Percentiles rank a stretch among this genome's conserved stretches.
Conservation (phyloP, 2,113 vertebrate species). For the Micromys minutus region DNA sequence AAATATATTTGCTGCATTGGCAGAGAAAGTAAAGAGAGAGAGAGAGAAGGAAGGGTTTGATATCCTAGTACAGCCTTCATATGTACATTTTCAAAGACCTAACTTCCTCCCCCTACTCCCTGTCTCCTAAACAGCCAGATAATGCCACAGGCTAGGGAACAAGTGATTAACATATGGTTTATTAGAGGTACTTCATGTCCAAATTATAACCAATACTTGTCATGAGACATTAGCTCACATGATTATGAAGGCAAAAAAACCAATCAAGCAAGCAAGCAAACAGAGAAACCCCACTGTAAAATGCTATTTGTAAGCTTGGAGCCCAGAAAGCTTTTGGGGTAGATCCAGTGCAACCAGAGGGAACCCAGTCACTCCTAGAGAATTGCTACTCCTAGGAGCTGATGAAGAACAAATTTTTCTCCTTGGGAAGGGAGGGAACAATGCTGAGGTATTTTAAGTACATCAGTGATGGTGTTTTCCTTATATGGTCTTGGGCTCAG, state of each 20-base stretch:
- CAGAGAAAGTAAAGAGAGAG: background rate
- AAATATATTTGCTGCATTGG: background rate
- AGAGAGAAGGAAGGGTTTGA: background rate
- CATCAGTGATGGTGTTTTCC: background rate
- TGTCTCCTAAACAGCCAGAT: background rate
- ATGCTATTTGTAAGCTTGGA: background rate
- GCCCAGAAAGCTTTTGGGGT: background rate
- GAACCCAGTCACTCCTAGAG: background rate
- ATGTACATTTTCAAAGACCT: background rate
- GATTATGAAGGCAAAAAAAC: background rate
- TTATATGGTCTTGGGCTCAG: background rate
- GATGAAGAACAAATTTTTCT: background rate
- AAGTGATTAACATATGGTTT: background rate
- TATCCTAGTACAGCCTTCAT: background rate
- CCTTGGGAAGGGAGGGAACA: background rate
- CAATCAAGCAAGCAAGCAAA: no score
- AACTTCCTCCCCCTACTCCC: no score
- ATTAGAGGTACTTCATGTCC: background rate
- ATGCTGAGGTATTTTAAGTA: background rate
- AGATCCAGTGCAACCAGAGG: background rate
- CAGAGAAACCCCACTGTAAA: no score
- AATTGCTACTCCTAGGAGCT: background rate
- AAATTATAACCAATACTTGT: background rate
- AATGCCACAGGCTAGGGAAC: background rate
- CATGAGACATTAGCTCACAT: background rate